phyloP scores from a whole-genome alignment of 1,140 invertebrate species.

The Drosophila punjabiensis region DNA sequence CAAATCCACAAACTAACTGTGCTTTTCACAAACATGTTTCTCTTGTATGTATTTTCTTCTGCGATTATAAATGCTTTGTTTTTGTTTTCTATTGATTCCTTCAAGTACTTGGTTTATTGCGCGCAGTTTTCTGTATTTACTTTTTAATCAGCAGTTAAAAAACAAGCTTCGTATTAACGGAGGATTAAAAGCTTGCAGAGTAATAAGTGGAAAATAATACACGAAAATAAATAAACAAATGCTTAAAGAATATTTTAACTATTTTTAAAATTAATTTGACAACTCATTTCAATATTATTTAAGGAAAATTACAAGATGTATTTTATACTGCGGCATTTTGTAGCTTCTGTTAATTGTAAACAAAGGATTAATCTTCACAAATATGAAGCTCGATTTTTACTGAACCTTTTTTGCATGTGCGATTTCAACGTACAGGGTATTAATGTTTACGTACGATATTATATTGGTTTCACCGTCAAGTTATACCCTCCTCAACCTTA shows the following conservation, averaged over 20 bases:
- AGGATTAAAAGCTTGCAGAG: too few species aligned
- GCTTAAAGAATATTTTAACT: not conserved
- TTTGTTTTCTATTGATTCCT: constrained; percentile 8
- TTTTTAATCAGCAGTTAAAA: not conserved
- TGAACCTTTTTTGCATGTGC: not conserved
- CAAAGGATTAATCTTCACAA: not conserved
- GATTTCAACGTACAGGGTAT: constrained; percentile 17
- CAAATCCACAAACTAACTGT: constrained; percentile 13
- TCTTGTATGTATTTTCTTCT: not conserved
- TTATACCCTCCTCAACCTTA: constrained; percentile 14
- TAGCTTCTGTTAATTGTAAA: too few species aligned
- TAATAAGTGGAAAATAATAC: not conserved
- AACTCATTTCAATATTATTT: not conserved
- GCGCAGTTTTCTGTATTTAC: not conserved
- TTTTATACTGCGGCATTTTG: not conserved
- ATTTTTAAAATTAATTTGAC: not conserved
- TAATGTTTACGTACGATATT: not conserved
- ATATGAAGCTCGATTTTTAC: too few species aligned
- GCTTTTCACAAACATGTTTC: not conserved
- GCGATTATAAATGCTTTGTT: not conserved
- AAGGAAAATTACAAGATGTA: not conserved
- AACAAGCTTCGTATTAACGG: not conserved
- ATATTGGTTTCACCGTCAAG: constrained; percentile 36
- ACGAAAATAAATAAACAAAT: not conserved
- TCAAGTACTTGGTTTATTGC: constrained; percentile 9